Evolutionary conservation across 2,888 invertebrate species (phyloP).

Genomic region (Seira ritae): DNA sequence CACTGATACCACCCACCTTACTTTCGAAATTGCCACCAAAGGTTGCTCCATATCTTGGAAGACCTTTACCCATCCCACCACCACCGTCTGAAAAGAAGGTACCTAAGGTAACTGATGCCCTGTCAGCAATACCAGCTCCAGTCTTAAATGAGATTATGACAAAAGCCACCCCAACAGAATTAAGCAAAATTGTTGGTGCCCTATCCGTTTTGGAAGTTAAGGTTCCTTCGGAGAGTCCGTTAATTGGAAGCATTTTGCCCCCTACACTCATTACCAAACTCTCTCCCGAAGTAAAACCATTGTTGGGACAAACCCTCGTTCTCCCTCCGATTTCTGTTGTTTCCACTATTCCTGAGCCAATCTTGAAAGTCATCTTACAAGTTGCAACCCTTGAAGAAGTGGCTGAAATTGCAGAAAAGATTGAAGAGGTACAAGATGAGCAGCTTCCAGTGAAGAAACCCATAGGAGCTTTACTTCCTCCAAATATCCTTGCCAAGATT

Average conservation of each 20-base stretch:
- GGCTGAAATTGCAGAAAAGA: not conserved
- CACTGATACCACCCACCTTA: not conserved
- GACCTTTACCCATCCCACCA: not conserved
- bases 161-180: not conserved
- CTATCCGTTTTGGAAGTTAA: not conserved
- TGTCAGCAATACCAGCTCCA: not conserved
- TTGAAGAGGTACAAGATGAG: not conserved
- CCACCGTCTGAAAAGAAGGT: not conserved
- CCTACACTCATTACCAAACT: constrained; percentile 9
- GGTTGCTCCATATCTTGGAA: not conserved
- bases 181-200: not conserved
- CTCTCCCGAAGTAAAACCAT: constrained; percentile 9
- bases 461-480: not conserved
- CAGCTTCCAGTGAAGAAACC: not conserved
- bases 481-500: too few relatives aligned
- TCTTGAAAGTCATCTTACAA: not conserved
- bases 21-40: constrained; percentile 21
- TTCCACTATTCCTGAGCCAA: not conserved
- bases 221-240: too few relatives aligned
- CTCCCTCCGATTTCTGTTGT: not conserved
- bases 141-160: not conserved
- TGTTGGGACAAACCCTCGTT: not conserved
- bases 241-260: not conserved
- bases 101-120: too few relatives aligned
- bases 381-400: not conserved